Percentiles rank a stretch among this genome's conserved stretches.
These are phyloP conservation scores for Percopsis transmontana DNA, from an alignment of 2,113 vertebrate genomes.

Conservation along the genomic window DNA sequence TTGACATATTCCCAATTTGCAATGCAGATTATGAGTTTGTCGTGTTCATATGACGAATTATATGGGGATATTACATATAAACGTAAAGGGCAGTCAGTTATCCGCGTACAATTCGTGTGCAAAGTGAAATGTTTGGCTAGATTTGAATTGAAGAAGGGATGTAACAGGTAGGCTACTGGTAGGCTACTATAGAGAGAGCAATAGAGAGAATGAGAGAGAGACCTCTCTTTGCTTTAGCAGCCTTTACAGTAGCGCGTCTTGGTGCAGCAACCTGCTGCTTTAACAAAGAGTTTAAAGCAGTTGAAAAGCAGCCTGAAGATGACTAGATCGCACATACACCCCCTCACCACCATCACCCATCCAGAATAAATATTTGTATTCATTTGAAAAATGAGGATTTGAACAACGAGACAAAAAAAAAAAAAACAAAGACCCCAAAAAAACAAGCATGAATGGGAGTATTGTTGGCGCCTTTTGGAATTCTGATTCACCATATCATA, in stretches of 20 bases:
- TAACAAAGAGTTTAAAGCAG: conserved; percentile 86
- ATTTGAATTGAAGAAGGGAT: background rate
- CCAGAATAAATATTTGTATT: conserved; percentile 94
- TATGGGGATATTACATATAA: no score
- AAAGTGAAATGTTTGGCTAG: conserved; percentile 14
- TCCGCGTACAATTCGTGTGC: conserved; percentile 26
- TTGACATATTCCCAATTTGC: no score
- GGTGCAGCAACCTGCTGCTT: conserved; percentile 91
- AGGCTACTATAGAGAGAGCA: conserved; percentile 2
- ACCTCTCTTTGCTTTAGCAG: conserved; percentile 78
- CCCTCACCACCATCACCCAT: no score
- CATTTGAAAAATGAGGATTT: conserved; percentile 83
- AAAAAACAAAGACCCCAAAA: conserved; percentile 57
- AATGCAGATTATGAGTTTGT: no score
- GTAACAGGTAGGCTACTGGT: background rate
- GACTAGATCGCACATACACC: conserved; percentile 81
- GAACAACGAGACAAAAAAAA: conserved; percentile 76
- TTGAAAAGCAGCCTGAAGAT: conserved; percentile 87
- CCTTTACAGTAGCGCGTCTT: conserved; percentile 83
- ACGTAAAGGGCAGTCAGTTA: background rate
- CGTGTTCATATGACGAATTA: no score
- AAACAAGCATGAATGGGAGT: conserved; percentile 85
- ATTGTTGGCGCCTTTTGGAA: conserved; percentile 93
- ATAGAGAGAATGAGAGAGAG: conserved; percentile 46
- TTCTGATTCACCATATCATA: conserved; percentile 99